Conservation (phyloP, 2,113 vertebrate genomes). For the Crotalus helleri region DNA sequence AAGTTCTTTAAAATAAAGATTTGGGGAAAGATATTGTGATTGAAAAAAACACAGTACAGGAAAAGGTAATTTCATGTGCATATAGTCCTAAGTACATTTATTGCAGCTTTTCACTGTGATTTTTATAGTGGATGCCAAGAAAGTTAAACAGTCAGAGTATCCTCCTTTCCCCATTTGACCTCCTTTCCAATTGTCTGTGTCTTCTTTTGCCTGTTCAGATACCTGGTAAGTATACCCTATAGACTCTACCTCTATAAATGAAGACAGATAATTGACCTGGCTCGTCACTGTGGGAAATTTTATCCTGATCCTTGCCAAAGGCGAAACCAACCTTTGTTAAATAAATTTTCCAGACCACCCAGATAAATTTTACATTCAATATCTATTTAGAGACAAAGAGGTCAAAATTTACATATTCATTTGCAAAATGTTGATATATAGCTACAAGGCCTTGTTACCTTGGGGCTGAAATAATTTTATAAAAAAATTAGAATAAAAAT, state of each 20-base stretch:
- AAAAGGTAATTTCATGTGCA: background rate
- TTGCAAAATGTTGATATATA: background rate
- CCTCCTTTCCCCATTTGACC: background rate
- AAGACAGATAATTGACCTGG: background rate
- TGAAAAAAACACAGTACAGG: background rate
- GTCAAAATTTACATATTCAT: background rate
- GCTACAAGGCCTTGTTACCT: background rate
- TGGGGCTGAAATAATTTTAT: background rate
- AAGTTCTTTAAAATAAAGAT: background rate
- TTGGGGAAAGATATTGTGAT: background rate
- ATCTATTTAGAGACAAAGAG: background rate
- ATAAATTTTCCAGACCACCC: background rate
- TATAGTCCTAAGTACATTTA: background rate
- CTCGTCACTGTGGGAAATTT: background rate
- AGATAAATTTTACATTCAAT: background rate
- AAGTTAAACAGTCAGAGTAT: background rate
- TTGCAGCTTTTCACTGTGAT: background rate
- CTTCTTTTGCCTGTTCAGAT: background rate
- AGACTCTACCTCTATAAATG: background rate
- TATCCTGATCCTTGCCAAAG: background rate
- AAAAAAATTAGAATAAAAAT: background rate
- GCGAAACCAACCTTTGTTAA: background rate
- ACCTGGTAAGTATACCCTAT: background rate
- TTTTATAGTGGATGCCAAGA: background rate
- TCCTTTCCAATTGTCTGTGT: background rate